A percentile compares a stretch with the other conserved stretches of the same genome.
Conservation (phyloP, 2,888 invertebrate species). For the Agrilus cyanescens region DNA sequence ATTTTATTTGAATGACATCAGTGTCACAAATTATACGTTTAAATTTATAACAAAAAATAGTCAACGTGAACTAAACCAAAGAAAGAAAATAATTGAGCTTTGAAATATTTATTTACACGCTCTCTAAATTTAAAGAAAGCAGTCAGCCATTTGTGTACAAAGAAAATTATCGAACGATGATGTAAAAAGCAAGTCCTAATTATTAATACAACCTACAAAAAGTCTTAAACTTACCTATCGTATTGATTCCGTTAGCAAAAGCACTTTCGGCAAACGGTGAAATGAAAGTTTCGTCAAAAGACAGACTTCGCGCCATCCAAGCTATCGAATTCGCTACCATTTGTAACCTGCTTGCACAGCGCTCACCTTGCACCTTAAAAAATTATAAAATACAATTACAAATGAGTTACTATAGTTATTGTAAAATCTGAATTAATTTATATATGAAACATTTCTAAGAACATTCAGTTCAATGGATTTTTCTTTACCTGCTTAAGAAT, state of each 20-base stretch:
- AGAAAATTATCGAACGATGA: no score
- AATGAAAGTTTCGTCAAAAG: slow-evolving; percentile 88
- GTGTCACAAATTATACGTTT: no score
- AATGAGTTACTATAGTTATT: not conserved
- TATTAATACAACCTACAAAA: not conserved
- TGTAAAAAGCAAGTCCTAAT: no score
- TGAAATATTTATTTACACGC: not conserved
- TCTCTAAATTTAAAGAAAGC: no score
- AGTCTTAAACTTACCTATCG: slow-evolving; percentile 57
- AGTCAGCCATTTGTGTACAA: no score
- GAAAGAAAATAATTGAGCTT: no score
- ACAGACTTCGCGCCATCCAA: slow-evolving; percentile 86
- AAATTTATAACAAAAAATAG: no score
- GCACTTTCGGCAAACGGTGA: slow-evolving; percentile 94
- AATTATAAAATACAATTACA: slow-evolving; percentile 5
- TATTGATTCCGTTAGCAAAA: slow-evolving; percentile 82
- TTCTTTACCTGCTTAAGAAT: no score
- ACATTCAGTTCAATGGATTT: no score
- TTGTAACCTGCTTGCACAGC: slow-evolving; percentile 67
- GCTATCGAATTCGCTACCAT: slow-evolving; percentile 90
- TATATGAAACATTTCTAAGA: not conserved
- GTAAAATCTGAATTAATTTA: not conserved
- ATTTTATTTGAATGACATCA: no score
- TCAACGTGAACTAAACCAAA: no score
- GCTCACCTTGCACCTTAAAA: slow-evolving; percentile 49